Evolutionary conservation across 2,888 invertebrate species (phyloP).

Genomic region (Leptinotarsa tumamoca): DNA sequence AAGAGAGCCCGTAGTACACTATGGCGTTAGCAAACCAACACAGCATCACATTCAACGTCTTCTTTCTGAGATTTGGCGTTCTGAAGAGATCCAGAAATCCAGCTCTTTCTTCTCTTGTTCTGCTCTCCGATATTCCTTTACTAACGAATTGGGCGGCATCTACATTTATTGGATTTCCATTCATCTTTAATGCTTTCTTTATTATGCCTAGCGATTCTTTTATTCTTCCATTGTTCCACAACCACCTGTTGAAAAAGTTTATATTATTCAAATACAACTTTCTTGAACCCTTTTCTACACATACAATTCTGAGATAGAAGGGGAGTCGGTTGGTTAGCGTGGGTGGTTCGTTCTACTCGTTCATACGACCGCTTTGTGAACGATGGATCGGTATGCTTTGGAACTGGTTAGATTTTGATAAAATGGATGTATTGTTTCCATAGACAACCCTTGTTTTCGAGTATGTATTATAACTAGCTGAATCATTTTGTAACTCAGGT

Average conservation of each 20-base stretch:
- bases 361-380: no score
- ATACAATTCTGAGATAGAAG: no score
- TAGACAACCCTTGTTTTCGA: no score
- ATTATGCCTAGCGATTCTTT: constrained; percentile 82
- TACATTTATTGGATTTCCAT: constrained; percentile 73
- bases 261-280: no score
- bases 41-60: constrained; percentile 83
- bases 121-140: constrained; percentile 68
- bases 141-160: constrained; percentile 77
- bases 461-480: no score
- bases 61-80: constrained; percentile 82
- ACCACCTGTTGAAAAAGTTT: constrained; percentile 71
- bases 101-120: constrained; percentile 67
- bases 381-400: no score
- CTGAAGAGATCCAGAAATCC: constrained; percentile 81
- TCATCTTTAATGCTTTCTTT: constrained; percentile 80
- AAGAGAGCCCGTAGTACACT: constrained; percentile 86
- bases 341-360: no score
- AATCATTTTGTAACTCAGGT: no score
- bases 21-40: constrained; percentile 92
- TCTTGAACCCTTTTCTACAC: no score
- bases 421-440: no score
- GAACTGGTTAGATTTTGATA: no score
- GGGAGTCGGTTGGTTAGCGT: no score
- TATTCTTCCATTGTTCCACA: constrained; percentile 84